Evolutionary conservation across 2,888 invertebrate genomes (phyloP), one percentile per base, ranked within the genome.

Genomic region (Chalcis sispes): DNA sequence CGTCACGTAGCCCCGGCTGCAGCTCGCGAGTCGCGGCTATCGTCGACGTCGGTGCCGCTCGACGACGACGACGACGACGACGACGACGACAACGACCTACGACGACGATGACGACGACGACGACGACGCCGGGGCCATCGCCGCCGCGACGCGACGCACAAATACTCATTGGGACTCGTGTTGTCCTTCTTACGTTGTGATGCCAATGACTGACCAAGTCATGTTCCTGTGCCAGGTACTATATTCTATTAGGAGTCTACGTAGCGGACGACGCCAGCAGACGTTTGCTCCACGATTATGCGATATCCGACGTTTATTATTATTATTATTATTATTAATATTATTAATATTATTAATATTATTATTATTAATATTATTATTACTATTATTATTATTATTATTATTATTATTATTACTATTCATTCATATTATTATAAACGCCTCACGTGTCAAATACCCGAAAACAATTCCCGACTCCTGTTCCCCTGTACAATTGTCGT

Each of bases 111-210:
- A n/a, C n/a, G n/a, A n/a, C n/a, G n/a, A n/a, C n/a, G n/a, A n/a
- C n/a, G n/a, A n/a, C n/a, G n/a, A n/a, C n/a, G n/a, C n/a, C n/a
- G n/a, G n/a, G n/a, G n/a, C n/a, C n/a, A 84, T 88, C 79, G 87
- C 87, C 81, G 82, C n/a, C 89, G 89, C 83, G 89, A 89, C 83
- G 89, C 89, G 88, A 89, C 89, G 89, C 89, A 88, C 84, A 69
- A 89, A 89, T 89, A 89, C 89, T 89, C 89, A 89, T 89, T 88
- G 88, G 87, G 82, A 2, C 2, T 20, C 79, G 83, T 75, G 73
- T 79, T 78, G 79, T 82, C 73, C 69, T 73, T 85, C 85, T 87
- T 87, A 88, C 85, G 86, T 88, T 88, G 88, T 88, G 88, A 88
- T 88, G 87, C 84, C 87, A 87, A 88, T 89, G 88, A 88, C 87